Percentiles rank a stretch among this genome's conserved stretches.
Evolutionary conservation across 2,113 vertebrate species (phyloP).

Genomic region (Lepisosteus osseus): DNA sequence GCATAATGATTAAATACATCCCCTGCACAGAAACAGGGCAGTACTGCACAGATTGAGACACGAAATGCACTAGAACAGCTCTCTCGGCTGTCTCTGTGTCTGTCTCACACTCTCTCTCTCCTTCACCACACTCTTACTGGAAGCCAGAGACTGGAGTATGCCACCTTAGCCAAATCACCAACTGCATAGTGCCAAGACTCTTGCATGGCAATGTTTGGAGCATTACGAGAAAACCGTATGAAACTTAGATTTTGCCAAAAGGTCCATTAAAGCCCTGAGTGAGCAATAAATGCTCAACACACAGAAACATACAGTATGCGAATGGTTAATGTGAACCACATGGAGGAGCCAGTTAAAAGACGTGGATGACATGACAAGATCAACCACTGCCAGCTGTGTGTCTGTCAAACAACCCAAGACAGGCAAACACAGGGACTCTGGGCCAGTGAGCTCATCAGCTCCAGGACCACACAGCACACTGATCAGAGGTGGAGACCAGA

Average conservation of each 20-base stretch:
- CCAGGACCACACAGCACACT: background rate
- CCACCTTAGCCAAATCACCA: no score
- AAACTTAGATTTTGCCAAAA: slow-evolving; percentile 18
- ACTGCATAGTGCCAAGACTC: no score
- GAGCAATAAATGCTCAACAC: slow-evolving; percentile 16
- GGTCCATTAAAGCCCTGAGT: slow-evolving; percentile 21
- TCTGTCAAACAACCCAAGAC: background rate
- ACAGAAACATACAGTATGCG: background rate
- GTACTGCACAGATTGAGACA: no score
- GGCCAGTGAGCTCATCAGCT: background rate
- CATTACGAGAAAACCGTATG: slow-evolving; percentile 22
- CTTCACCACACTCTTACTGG: no score
- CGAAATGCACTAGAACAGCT: no score
- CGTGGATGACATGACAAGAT: background rate
- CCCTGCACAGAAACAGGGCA: no score
- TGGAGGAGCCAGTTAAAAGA: background rate
- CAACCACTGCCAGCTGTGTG: background rate
- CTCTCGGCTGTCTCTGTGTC: no score
- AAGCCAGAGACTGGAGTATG: no score
- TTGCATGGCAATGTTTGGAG: slow-evolving; percentile 3
- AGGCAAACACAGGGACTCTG: background rate
- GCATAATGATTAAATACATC: no score
- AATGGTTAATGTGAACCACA: background rate
- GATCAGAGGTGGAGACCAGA: background rate
- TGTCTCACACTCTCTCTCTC: no score